Evolutionary conservation across 1,140 invertebrate genomes (phyloP).

Genomic region (Samia ricini): DNA sequence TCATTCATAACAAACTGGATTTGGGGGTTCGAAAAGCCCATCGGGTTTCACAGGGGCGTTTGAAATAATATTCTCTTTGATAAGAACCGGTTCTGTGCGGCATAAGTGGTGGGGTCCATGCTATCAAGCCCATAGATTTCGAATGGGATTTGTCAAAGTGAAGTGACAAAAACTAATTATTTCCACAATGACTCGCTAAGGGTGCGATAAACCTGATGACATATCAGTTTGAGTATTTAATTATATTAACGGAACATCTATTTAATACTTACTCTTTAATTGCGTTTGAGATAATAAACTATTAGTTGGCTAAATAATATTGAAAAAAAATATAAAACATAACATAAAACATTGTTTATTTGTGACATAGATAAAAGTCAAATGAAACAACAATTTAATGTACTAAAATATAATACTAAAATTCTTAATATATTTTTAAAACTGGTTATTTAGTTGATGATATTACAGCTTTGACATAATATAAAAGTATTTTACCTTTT

Average conservation of each 20-base stretch:
- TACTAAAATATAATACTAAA: too few relatives aligned
- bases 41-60: slow-evolving; percentile 73
- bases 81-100: slow-evolving; percentile 65
- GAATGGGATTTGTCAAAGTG: slow-evolving; percentile 70
- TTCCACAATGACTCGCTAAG: slow-evolving; percentile 58
- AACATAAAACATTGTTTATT: too few relatives aligned
- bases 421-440: too few relatives aligned
- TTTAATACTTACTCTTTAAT: too few relatives aligned
- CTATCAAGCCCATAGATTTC: slow-evolving; percentile 44
- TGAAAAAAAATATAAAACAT: too few relatives aligned
- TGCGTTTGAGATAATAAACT: too few relatives aligned
- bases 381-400: too few relatives aligned
- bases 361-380: too few relatives aligned
- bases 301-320: too few relatives aligned
- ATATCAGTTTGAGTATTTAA: slow-evolving; percentile 37
- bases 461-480: too few relatives aligned
- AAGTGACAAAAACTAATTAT: slow-evolving; percentile 78
- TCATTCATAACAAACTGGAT: slow-evolving; percentile 78
- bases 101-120: slow-evolving; percentile 61
- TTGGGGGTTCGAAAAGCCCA: slow-evolving; percentile 70
- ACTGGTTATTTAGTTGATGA: too few relatives aligned
- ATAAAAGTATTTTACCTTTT: too few relatives aligned
- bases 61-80: slow-evolving; percentile 77
- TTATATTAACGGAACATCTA: slow-evolving; percentile 9
- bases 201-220: slow-evolving; percentile 30